These are phyloP conservation scores for Pantherophis alleghaniensis DNA, from an alignment of 2,797 vertebrate species.

Conservation along the genomic window DNA sequence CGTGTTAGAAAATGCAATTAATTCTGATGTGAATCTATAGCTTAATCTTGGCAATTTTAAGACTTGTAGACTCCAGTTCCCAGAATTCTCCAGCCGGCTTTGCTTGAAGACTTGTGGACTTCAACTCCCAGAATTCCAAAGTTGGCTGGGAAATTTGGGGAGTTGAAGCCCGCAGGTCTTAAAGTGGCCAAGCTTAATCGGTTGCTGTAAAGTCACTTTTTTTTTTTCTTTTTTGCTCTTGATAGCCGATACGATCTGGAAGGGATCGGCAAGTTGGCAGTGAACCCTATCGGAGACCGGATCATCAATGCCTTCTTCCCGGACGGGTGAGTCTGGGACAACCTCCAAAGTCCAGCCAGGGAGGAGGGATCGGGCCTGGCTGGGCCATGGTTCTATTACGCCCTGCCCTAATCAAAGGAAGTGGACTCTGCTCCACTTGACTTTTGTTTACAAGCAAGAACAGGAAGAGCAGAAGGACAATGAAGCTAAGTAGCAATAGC, in stretches of 20 bases:
- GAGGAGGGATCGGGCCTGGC: not conserved
- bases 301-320: constrained; percentile 79
- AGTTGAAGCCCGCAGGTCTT: not conserved
- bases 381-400: not conserved
- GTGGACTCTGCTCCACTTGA: not conserved
- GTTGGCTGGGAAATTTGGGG: not conserved
- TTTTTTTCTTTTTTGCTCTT: not conserved
- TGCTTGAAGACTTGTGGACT: not conserved
- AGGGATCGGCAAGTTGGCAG: constrained; percentile 66
- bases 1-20: not conserved
- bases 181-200: not conserved
- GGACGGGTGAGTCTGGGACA: constrained; percentile 63
- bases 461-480: too few species aligned
- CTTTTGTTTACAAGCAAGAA: not conserved
- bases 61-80: not conserved
- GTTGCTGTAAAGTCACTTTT: not conserved
- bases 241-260: constrained; percentile 74
- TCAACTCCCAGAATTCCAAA: not conserved
- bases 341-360: not conserved
- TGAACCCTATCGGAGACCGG: constrained; percentile 78
- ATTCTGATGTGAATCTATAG: not conserved
- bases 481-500: not conserved
- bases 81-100: too few species aligned
- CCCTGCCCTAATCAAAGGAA: not conserved
- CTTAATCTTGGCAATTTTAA: not conserved